Evolutionary conservation across 2,888 invertebrate genomes (phyloP).

Genomic region (Busseola fusca): DNA sequence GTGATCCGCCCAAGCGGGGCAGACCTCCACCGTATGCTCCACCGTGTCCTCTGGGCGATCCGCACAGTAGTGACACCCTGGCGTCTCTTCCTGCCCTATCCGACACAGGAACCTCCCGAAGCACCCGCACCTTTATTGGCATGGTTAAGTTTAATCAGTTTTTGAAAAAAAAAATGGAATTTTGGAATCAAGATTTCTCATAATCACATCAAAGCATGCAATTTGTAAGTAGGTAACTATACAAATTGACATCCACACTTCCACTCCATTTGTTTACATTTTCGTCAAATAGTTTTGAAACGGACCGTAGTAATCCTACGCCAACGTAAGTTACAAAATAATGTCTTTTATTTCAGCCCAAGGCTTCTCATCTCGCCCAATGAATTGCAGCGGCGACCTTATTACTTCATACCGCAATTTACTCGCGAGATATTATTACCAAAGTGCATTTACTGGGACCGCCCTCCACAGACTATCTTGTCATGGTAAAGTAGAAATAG

Average conservation of each 20-base stretch:
- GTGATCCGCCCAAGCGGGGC: too few species aligned
- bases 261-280: neutral
- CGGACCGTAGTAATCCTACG: neutral
- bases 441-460: slow-evolving; percentile 36
- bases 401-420: slow-evolving; percentile 46
- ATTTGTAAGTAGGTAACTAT: too few species aligned
- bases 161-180: neutral
- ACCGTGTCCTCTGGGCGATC: too few species aligned
- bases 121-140: too few species aligned
- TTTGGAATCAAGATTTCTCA: neutral
- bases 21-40: too few species aligned
- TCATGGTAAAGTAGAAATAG: neutral
- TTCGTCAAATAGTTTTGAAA: neutral
- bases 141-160: too few species aligned
- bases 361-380: slow-evolving; percentile 35
- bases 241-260: too few species aligned
- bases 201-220: neutral
- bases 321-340: slow-evolving; percentile 10
- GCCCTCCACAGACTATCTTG: neutral
- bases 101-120: too few species aligned
- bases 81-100: too few species aligned
- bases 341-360: slow-evolving; percentile 35
- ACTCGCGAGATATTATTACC: slow-evolving; percentile 46
- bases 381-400: slow-evolving; percentile 46
- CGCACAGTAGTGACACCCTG: too few species aligned